Evolutionary conservation across 2,888 invertebrate genomes (phyloP), one percentile per base, ranked within the genome.

Genomic region (Scaptomyza reducta): DNA sequence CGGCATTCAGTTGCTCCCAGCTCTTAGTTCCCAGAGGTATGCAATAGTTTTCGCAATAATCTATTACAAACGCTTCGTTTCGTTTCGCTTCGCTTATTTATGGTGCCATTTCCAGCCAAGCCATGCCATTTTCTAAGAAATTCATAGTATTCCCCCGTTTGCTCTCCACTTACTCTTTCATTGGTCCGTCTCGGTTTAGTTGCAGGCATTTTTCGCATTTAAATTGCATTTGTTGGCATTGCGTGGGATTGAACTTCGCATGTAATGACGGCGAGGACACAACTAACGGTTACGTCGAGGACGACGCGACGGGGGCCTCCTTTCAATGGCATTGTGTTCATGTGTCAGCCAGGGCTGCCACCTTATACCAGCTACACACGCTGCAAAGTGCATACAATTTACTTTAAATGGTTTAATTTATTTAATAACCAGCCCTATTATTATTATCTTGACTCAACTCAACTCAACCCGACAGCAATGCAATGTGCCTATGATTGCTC

Each of bases 31-130:
- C 63, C 62, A 27, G 73, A 76, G 76, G 86, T 85, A 79, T 79
- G 79, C 86, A 74, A 81, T 63, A 60, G 77, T 77, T 66, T 73
- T 77, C 68, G 67, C 81, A 75, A 85, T 81, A 85, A 87, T 84
- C 81, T 87, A 85, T 84, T 87, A 70, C 76, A 79, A 75, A 70
- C 53, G 85, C 72, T 60, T 51, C 38, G 53, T 33, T 56, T 59
- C 70, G 62, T 44, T 46, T 53, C 53, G 59, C 61, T 76, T 54
- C 70, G 62, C 63, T 68, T 81, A 81, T 87, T 87, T 81, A 81
- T 87, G 65, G 72, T 70, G 82, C 69, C 87, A 78, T 81, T 87
- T 71, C 33, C 79, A 65, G 67, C 66, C 63, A 57, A 65, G 59
- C 59, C 78, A 67, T 71, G 45, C 66, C 64, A 65, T 81, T 87